phyloP scores from a whole-genome alignment of 2,113 vertebrate species.

The Heterochromis multidens region DNA sequence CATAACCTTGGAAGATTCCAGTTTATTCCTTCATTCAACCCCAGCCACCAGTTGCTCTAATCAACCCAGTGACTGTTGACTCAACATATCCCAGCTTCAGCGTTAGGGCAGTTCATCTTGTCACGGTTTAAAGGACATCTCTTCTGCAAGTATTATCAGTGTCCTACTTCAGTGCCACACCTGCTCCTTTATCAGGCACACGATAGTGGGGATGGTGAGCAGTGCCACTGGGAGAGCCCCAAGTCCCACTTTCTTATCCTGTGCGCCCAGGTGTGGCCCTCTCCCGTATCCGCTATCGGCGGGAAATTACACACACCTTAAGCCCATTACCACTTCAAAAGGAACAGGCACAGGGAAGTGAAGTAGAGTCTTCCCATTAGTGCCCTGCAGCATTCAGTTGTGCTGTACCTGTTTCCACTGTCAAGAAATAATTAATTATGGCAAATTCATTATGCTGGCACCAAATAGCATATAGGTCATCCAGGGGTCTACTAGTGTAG shows the following conservation, averaged over 20 bases:
- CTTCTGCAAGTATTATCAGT: slow-evolving; percentile 50
- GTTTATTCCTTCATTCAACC: slow-evolving; percentile 8
- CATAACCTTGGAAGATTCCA: not conserved
- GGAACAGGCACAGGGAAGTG: slow-evolving; percentile 35
- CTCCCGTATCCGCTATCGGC: slow-evolving; percentile 53
- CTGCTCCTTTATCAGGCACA: slow-evolving; percentile 62
- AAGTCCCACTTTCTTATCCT: slow-evolving; percentile 65
- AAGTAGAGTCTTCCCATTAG: slow-evolving; percentile 48
- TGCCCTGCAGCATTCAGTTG: slow-evolving; percentile 36
- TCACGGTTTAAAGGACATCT: slow-evolving; percentile 40
- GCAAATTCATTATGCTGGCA: slow-evolving; percentile 53
- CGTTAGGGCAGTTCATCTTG: slow-evolving; percentile 33
- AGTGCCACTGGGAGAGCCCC: slow-evolving; percentile 29
- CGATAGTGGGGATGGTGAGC: slow-evolving; percentile 38
- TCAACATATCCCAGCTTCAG: slow-evolving; percentile 31
- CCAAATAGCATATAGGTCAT: slow-evolving; percentile 46
- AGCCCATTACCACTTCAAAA: slow-evolving; percentile 73
- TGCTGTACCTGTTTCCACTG: slow-evolving; percentile 30
- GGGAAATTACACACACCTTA: slow-evolving; percentile 72
- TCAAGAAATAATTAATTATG: slow-evolving; percentile 57
- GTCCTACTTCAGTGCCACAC: slow-evolving; percentile 50
- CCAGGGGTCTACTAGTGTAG: slow-evolving; percentile 4
- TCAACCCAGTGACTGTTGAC: slow-evolving; percentile 28
- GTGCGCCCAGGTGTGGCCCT: slow-evolving; percentile 59
- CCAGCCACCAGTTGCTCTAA: slow-evolving; percentile 21